Evolutionary conservation across 64 coral and sea anemone species (phyloP).

Genomic region (Montipora efflorescens): DNA sequence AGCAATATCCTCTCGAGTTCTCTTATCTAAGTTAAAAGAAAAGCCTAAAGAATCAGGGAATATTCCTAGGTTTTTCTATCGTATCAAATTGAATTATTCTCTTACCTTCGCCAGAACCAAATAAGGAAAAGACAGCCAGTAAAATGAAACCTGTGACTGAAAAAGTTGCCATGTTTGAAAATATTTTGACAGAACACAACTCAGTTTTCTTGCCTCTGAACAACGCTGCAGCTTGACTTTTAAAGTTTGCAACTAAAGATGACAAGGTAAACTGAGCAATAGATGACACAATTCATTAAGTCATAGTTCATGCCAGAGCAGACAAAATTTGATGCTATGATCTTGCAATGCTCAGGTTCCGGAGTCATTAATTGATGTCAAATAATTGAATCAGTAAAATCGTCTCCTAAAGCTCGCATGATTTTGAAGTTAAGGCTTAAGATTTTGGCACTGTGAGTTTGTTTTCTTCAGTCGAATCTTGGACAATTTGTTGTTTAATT

Average conservation of each 20-base stretch:
- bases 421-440: no score
- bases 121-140: neutral
- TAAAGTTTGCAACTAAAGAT: neutral
- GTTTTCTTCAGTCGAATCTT: no score
- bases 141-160: neutral
- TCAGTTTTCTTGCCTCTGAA: neutral
- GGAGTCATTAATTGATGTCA: neutral
- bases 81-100: neutral
- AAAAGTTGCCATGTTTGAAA: neutral
- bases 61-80: neutral
- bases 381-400: no score
- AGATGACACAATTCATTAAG: neutral
- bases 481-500: no score
- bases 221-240: neutral
- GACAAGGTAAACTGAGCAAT: neutral
- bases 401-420: no score
- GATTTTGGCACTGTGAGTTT: no score
- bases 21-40: neutral
- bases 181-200: neutral
- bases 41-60: neutral
- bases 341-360: no score
- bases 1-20: neutral
- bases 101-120: neutral
- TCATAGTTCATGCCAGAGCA: neutral
- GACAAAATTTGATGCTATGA: neutral